phyloP scores from a whole-genome alignment of 2,797 vertebrate species.

The Falco columbarius region DNA sequence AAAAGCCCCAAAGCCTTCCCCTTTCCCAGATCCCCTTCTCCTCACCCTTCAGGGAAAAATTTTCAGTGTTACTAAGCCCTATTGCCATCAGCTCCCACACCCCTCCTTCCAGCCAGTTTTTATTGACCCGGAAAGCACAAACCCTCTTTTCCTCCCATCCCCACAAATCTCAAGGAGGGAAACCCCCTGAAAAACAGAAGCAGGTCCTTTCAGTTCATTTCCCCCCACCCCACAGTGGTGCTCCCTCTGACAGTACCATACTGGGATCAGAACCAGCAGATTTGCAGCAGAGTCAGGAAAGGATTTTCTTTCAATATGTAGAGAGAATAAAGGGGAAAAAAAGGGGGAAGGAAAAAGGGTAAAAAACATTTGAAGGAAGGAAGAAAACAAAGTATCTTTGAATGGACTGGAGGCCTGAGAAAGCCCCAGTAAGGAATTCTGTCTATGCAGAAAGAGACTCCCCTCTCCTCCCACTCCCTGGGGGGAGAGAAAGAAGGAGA shows the following conservation, averaged over 20 bases:
- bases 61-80: neutral
- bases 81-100: neutral
- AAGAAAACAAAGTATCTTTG: neutral
- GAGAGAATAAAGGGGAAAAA: neutral
- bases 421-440: neutral
- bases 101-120: slow-evolving; percentile 3
- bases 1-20: slow-evolving; percentile 34
- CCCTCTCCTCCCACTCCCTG: slow-evolving; percentile 40
- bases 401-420: neutral
- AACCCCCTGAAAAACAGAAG: slow-evolving; percentile 58
- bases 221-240: slow-evolving; percentile 15
- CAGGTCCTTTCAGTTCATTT: slow-evolving; percentile 29
- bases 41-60: neutral
- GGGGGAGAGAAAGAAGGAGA: neutral
- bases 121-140: slow-evolving; percentile 1
- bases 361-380: slow-evolving; percentile 16
- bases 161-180: neutral
- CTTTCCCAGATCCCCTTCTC: neutral
- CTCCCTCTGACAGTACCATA: slow-evolving; percentile 46
- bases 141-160: neutral
- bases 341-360: neutral
- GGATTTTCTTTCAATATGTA: neutral
- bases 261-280: slow-evolving; percentile 57
- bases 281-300: slow-evolving; percentile 49
- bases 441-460: neutral